Evolutionary conservation across 2,888 invertebrate genomes (phyloP).

Genomic region (Cataglyphis rosenhaueri): DNA sequence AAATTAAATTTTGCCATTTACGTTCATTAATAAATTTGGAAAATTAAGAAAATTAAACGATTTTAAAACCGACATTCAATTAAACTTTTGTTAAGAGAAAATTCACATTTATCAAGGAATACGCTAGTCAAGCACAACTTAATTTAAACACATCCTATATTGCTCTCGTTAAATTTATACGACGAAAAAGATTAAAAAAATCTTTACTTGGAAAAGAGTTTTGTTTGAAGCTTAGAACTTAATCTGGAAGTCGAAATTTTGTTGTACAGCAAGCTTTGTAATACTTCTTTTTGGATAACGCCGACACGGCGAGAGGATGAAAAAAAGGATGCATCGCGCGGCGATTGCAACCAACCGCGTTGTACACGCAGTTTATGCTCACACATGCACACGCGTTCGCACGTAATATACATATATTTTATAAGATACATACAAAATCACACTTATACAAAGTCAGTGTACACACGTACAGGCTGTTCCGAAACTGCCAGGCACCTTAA

Average conservation of each 20-base stretch:
- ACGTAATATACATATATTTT: slow-evolving; percentile 23
- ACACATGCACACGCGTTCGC: slow-evolving; percentile 1
- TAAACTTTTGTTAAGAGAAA: background rate
- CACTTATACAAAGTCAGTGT: background rate
- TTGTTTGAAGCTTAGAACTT: slow-evolving; percentile 8
- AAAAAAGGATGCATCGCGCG: slow-evolving; percentile 21
- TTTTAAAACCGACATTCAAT: background rate
- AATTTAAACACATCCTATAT: slow-evolving; percentile 15
- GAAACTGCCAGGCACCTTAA: slow-evolving; percentile 19
- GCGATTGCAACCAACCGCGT: slow-evolving; percentile 29
- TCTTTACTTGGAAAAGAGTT: background rate
- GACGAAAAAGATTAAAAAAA: background rate
- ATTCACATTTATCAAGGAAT: background rate
- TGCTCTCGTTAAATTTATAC: background rate
- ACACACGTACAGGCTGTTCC: slow-evolving; percentile 42
- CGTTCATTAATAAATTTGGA: background rate
- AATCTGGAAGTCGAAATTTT: slow-evolving; percentile 33
- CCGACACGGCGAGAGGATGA: slow-evolving; percentile 19
- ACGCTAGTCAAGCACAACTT: background rate
- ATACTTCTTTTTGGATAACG: background rate
- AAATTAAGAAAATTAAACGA: background rate
- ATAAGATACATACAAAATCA: slow-evolving; percentile 32
- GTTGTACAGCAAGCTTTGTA: background rate
- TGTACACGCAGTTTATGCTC: slow-evolving; percentile 36
- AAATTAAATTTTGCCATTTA: background rate